These are phyloP conservation scores for Alcis repandata DNA, from an alignment of 2,888 invertebrate species.

Conservation along the genomic window DNA sequence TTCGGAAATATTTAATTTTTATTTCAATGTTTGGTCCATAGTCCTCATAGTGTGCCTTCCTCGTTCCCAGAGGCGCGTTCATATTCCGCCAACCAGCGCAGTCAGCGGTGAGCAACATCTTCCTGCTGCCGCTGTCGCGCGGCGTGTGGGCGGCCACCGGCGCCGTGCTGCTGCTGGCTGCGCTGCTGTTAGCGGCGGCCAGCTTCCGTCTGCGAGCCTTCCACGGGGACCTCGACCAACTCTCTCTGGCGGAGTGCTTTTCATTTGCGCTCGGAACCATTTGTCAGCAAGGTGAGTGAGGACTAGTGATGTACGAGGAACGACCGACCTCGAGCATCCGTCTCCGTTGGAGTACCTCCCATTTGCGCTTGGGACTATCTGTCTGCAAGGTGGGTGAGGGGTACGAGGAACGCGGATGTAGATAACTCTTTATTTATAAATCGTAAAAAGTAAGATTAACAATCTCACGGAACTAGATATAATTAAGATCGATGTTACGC, in stretches of 20 bases:
- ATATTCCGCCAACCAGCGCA: conserved; percentile 88
- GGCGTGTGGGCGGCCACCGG: conserved; percentile 84
- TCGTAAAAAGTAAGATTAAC: no score
- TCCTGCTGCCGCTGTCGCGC: conserved; percentile 85
- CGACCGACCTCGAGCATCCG: conserved; percentile 51
- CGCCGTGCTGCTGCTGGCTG: conserved; percentile 54
- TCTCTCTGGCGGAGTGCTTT: conserved; percentile 76
- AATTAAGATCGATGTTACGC: no score
- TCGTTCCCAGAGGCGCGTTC: conserved; percentile 79
- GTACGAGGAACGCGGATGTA: background rate
- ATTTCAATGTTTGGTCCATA: background rate
- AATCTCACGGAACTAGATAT: no score
- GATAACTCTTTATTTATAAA: no score
- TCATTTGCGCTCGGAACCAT: conserved; percentile 86
- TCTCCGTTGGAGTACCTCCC: conserved; percentile 79
- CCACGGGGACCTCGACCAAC: conserved; percentile 46
- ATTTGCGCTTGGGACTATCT: conserved; percentile 86
- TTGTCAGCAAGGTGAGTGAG: conserved; percentile 86
- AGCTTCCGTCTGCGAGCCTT: conserved; percentile 34
- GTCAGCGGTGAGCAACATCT: conserved; percentile 88
- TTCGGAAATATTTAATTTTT: background rate
- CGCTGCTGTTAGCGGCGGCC: conserved; percentile 53
- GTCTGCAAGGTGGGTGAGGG: conserved; percentile 84
- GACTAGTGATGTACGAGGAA: background rate
- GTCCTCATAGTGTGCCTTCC: no score